Conservation (phyloP, 2,888 invertebrate species). For the Apodemia arnacis region DNA sequence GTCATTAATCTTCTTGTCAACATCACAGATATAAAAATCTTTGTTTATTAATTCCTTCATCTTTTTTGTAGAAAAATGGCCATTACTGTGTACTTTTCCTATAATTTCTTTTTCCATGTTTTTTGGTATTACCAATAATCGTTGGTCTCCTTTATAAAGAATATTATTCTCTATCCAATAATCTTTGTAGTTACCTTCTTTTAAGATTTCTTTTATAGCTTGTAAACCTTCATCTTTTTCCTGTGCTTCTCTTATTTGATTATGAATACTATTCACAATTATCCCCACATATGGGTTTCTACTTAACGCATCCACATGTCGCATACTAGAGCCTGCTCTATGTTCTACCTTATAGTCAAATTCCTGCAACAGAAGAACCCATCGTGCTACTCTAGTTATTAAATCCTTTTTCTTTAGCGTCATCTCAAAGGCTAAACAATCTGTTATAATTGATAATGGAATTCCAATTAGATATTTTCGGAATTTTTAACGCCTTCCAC, state of each 20-base stretch:
- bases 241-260: slow-evolving; percentile 62
- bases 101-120: slow-evolving; percentile 82
- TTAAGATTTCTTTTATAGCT: slow-evolving; percentile 52
- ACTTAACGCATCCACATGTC: slow-evolving; percentile 18
- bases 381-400: slow-evolving; percentile 15
- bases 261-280: slow-evolving; percentile 40
- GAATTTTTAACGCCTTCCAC: neutral
- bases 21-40: slow-evolving; percentile 84
- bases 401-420: slow-evolving; percentile 24
- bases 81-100: slow-evolving; percentile 63
- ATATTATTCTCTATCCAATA: slow-evolving; percentile 75
- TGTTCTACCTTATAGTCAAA: slow-evolving; percentile 15
- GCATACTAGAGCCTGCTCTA: slow-evolving; percentile 6
- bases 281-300: slow-evolving; percentile 20
- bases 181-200: slow-evolving; percentile 57
- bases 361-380: slow-evolving; percentile 19
- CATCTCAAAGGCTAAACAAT: slow-evolving; percentile 6
- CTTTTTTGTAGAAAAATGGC: slow-evolving; percentile 69
- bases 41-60: slow-evolving; percentile 36
- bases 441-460: neutral
- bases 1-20: slow-evolving; percentile 66
- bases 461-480: slow-evolving; percentile 2
- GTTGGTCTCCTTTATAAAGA: slow-evolving; percentile 76
- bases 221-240: slow-evolving; percentile 69
- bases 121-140: slow-evolving; percentile 85